Evolutionary conservation across 2,888 invertebrate genomes (phyloP).

Genomic region (Oligia strigilis): DNA sequence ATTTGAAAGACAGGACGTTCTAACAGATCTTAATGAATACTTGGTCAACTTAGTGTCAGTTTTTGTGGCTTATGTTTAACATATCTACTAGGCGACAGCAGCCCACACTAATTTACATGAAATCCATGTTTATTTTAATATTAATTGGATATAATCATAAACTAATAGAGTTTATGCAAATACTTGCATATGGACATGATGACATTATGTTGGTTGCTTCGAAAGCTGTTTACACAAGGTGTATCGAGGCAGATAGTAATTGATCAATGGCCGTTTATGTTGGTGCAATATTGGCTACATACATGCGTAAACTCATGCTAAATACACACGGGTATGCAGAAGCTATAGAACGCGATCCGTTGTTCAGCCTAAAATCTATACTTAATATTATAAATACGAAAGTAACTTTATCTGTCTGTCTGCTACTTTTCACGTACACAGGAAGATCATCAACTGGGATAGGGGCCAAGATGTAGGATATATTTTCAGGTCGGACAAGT

Average conservation of each 20-base stretch:
- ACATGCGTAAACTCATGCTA: neutral
- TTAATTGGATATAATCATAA: slow-evolving; percentile 39
- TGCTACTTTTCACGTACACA: too few species aligned
- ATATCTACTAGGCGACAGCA: neutral
- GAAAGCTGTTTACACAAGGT: slow-evolving; percentile 9
- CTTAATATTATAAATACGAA: too few species aligned
- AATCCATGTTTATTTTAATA: slow-evolving; percentile 45
- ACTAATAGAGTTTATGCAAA: slow-evolving; percentile 46
- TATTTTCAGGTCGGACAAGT: too few species aligned
- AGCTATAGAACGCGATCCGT: neutral
- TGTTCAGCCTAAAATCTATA: neutral
- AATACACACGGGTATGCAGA: neutral
- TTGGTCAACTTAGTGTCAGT: neutral
- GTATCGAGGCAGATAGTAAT: neutral
- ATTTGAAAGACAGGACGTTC: too few species aligned
- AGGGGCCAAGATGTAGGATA: too few species aligned
- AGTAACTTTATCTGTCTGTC: too few species aligned
- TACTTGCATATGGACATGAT: slow-evolving; percentile 3
- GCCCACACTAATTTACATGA: slow-evolving; percentile 28
- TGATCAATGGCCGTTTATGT: neutral
- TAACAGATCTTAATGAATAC: slow-evolving; percentile 1
- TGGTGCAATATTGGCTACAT: neutral
- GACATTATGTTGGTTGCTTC: slow-evolving; percentile 5
- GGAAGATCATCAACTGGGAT: too few species aligned
- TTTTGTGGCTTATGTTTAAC: slow-evolving; percentile 4